These are phyloP conservation scores for Neuroterus valhalla DNA, from an alignment of 1,140 invertebrate genomes.

Conservation along the genomic window DNA sequence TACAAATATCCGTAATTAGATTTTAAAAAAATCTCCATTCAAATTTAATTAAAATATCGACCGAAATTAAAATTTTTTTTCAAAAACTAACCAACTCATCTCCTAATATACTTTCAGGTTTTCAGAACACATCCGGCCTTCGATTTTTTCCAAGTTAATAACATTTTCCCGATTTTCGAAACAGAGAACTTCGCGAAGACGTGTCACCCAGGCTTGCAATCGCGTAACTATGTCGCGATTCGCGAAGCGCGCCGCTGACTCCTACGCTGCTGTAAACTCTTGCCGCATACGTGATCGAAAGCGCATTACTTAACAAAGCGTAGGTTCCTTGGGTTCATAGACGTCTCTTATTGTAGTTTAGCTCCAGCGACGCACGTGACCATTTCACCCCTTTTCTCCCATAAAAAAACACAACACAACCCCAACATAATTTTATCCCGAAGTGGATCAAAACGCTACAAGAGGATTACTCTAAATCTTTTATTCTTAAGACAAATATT, in stretches of 20 bases:
- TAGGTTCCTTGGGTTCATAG: constrained; percentile 15
- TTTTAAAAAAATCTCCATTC: too few species aligned
- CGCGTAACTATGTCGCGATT: constrained; percentile 39
- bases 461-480: too few species aligned
- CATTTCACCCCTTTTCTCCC: too few species aligned
- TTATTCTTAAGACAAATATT: neutral
- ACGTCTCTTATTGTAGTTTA: neutral
- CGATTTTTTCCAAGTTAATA: constrained; percentile 17
- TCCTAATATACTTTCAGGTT: too few species aligned
- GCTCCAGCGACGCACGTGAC: neutral
- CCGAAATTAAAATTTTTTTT: too few species aligned
- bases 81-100: too few species aligned
- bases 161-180: constrained; percentile 32
- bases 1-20: too few species aligned
- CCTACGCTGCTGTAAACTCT: constrained; percentile 52
- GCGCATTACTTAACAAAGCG: constrained; percentile 66
- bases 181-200: constrained; percentile 11
- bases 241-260: constrained; percentile 30
- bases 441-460: too few species aligned
- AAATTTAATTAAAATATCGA: too few species aligned
- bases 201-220: constrained; percentile 31
- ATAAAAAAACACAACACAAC: too few species aligned
- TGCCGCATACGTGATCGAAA: constrained; percentile 62
- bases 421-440: too few species aligned
- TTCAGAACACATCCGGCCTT: too few species aligned